A percentile compares a stretch with the other conserved stretches of the same genome.
These are phyloP conservation scores for Athene noctua DNA, from an alignment of 2,113 vertebrate species.

Conservation along the genomic window DNA sequence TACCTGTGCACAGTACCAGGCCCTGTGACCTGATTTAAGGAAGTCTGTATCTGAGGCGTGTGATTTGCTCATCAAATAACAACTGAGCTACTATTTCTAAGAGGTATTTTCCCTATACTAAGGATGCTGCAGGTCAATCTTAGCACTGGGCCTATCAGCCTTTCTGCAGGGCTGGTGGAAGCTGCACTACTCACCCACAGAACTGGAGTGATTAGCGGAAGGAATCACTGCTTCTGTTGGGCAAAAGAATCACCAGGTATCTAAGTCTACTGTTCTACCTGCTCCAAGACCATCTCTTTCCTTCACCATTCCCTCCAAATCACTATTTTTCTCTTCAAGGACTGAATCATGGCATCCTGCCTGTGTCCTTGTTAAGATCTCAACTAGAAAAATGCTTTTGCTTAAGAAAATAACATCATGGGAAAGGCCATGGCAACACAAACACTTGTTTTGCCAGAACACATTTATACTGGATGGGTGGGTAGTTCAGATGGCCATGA, in stretches of 20 bases:
- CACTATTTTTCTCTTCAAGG: constrained; percentile 52
- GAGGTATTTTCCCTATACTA: not conserved
- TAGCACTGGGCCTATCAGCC: not conserved
- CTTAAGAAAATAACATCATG: constrained; percentile 74
- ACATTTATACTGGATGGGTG: constrained; percentile 60
- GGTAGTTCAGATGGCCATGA: constrained; percentile 65
- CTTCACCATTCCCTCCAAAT: not conserved
- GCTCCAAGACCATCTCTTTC: not conserved
- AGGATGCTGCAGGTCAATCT: not conserved
- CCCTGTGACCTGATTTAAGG: not conserved
- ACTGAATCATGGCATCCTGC: constrained; percentile 14
- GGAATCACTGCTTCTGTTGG: not conserved
- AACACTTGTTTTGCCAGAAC: constrained; percentile 71
- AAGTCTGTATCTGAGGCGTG: rapidly evolving
- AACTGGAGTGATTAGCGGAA: not conserved
- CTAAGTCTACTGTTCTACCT: not conserved
- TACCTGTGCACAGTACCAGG: not conserved
- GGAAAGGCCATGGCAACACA: constrained; percentile 69
- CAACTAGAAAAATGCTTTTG: constrained; percentile 63
- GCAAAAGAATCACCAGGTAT: not conserved
- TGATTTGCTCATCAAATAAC: not conserved
- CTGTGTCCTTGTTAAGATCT: constrained; percentile 55
- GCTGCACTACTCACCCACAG: not conserved
- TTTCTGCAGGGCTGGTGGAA: not conserved
- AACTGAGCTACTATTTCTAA: not conserved